Conservation (phyloP, 2,797 vertebrate genomes). For the Trichosurus vulpecula region DNA sequence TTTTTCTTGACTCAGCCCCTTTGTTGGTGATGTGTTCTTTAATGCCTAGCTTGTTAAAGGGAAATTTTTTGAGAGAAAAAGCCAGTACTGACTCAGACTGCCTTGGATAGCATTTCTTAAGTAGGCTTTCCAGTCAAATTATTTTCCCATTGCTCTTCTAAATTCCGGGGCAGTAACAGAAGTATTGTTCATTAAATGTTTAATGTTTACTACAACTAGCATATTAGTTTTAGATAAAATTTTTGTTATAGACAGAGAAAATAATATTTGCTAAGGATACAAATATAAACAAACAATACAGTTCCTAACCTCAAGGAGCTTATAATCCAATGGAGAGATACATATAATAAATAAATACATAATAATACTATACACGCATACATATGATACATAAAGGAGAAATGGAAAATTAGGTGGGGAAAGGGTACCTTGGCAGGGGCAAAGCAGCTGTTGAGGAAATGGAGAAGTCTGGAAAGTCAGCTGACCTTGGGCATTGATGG, state of each 20-base stretch:
- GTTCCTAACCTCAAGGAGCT: not conserved
- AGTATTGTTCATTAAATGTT: not conserved
- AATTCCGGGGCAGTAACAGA: not conserved
- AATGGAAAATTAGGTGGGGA: not conserved
- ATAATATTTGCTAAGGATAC: not conserved
- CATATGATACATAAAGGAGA: not conserved
- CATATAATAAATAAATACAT: not conserved
- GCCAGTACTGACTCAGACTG: not conserved
- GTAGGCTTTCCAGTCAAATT: not conserved
- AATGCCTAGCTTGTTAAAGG: not conserved
- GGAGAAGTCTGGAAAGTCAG: not conserved
- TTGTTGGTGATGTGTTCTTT: not conserved
- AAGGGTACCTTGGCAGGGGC: not conserved
- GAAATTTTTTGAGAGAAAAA: not conserved
- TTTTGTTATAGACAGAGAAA: not conserved
- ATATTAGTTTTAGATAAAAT: not conserved
- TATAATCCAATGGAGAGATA: not conserved
- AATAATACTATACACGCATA: not conserved
- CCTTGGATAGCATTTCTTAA: not conserved
- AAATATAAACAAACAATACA: not conserved
- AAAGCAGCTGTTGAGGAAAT: not conserved
- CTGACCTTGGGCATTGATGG: not conserved
- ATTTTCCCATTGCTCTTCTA: not conserved
- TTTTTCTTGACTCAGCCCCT: not conserved
- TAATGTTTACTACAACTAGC: not conserved